A percentile compares a stretch with the other conserved stretches of the same genome.
These are phyloP conservation scores for Lapara coniferarum DNA, from an alignment of 2,888 invertebrate genomes.

Conservation along the genomic window DNA sequence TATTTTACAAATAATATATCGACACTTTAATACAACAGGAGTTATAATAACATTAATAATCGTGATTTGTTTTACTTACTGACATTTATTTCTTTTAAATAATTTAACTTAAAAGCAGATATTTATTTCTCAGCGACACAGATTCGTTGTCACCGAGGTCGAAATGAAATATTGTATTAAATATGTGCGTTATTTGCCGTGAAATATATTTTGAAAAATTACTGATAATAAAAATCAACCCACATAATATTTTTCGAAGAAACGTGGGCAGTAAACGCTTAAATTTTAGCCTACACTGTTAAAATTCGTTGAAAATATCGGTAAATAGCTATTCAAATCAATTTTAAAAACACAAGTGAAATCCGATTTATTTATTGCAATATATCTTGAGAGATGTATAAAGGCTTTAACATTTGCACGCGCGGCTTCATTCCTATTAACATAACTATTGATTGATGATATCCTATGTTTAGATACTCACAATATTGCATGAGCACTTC, in stretches of 20 bases:
- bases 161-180: not conserved
- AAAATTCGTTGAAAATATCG: constrained; percentile 4
- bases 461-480: constrained; percentile 47
- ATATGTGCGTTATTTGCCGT: not conserved
- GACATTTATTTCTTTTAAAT: not conserved
- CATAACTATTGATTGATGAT: constrained; percentile 59
- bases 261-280: not conserved
- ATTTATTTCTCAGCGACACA: not conserved
- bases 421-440: constrained; percentile 46
- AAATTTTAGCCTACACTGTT: not conserved
- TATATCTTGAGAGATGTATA: constrained; percentile 18
- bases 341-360: constrained; percentile 4
- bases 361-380: not conserved
- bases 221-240: not conserved
- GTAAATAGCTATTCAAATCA: not conserved
- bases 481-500: constrained; percentile 36
- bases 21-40: not conserved
- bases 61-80: not conserved
- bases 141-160: not conserved
- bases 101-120: not conserved
- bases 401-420: constrained; percentile 42
- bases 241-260: not conserved
- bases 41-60: not conserved
- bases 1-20: not conserved
- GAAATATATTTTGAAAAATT: not conserved